Evolutionary conservation across 2,888 invertebrate genomes (phyloP), one percentile per base, ranked within the genome.

Genomic region (Tyria jacobaeae): DNA sequence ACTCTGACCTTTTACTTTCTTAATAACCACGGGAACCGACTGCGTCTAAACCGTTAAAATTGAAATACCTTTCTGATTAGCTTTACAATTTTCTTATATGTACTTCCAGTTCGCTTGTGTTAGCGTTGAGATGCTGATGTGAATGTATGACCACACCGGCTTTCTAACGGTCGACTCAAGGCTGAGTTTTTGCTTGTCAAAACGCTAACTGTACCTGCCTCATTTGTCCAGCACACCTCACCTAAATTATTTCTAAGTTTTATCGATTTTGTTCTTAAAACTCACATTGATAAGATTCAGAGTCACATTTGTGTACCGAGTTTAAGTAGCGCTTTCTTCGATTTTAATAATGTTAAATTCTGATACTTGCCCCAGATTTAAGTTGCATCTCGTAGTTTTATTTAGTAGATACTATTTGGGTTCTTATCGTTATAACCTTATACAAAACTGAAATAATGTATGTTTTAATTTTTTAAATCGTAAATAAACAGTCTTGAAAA

Each of bases 181-280:
- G 80, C 80, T 83, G 79, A 80, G 77, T 90, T 92, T 91, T 91
- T 91, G 90, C 89, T 86, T 86, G 89, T 90, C 89, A 86, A 90
- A 89, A 85, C 75, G 73, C 78, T 92, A 91, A 91, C 92, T 87
- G 92, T 91, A 89, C 84, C 74, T 77, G 75, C 76, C 72, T 80
- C 83, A 85, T 86, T 84, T 83, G 77, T 78, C 71, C 77, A 81
- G 78, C 70, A 75, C 81, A 78, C 74, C 75, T 80, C 82, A 82
- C 75, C 75, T 74, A 78, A 80, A 78, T 79, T 67, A 69, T 73
- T 66, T 62, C 41, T 59, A 67, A 53, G 65, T 70, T 48, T 66
- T 67, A 80, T 79, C 62, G 55, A 84, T 79, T 81, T 78, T 77
- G 64, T 70, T 76, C 81, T 76, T 62, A 78, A 81, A 68, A 61